Base-by-base conservation (phyloP, 2,113 vertebrate genomes). In the Gasterosteus aculeatus region DNA sequence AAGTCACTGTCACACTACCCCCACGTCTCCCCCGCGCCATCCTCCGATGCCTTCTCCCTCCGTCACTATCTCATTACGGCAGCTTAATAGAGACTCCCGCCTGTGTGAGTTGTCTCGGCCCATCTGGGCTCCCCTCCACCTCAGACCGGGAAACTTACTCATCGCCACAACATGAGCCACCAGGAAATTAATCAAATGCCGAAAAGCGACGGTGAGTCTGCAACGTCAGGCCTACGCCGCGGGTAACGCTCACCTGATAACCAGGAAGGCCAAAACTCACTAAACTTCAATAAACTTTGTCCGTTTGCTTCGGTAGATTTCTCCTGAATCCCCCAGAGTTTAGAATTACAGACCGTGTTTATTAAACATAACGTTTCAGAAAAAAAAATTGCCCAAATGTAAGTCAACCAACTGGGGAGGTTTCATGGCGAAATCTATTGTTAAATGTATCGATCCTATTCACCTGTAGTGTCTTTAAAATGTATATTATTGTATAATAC, bases 31-130 rank as follows among this genome's bases (percentile, higher is more conserved):
- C 9, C 2, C 0, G 12, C 11, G 41, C 62, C 42, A 33, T 31
- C 39, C 22, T 64, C 31, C 5, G 2, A 12, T 11, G 72, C n/a
- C 38, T 71, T 44, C 22, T 77, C 49, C 41, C 56, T 61, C 57
- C 46, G 64, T 61, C 46, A 46, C 83, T 33, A 31, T 85, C 65
- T 88, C 61, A 64, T 84, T 70, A 69, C 62, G 77, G 68, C 60
- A 65, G 78, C 84, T 87, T 82, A 88, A 86, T 89, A 85, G 74
- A 83, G 80, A 59, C 69, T 71, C 69, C 69, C 68, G 79, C 87
- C 85, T 89, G 85, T 72, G 80, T 72, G 83, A 78, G 74, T 83
- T 80, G 68, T 60, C 72, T 75, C 44, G 62, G 41, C 10, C 87
- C 83, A 87, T 88, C 88, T 86, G 83, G 68, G 80, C 35, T 63